Evolutionary conservation across 2,888 invertebrate species (phyloP).

Genomic region (Escarpia spicata): DNA sequence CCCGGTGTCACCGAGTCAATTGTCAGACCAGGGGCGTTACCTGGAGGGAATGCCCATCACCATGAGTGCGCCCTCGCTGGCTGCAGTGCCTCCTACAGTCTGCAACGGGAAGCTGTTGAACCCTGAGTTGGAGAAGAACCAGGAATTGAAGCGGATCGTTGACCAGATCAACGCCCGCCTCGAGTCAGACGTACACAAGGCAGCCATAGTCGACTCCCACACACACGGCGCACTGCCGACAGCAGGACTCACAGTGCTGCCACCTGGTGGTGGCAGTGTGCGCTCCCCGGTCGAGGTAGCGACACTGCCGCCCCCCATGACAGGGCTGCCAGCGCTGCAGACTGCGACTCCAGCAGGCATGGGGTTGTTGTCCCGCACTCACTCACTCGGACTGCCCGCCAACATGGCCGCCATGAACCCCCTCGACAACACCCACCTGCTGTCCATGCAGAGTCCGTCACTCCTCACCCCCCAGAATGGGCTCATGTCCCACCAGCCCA

Average conservation of each 20-base stretch:
- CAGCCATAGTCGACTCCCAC: not conserved
- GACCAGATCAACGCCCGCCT: conserved; percentile 29
- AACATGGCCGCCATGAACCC: not conserved
- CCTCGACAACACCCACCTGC: not conserved
- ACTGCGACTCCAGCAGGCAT: not conserved
- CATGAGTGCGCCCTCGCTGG: not conserved
- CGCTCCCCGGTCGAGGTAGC: conserved; percentile 14
- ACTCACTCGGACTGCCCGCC: not conserved
- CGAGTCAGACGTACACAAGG: not conserved
- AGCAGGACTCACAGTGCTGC: not conserved
- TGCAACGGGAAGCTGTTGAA: not conserved
- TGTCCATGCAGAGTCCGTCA: not conserved
- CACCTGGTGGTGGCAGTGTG: not conserved
- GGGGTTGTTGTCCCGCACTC: not conserved
- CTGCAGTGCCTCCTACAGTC: not conserved
- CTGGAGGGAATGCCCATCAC: not conserved
- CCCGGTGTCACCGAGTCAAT: not conserved
- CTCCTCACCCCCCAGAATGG: not conserved
- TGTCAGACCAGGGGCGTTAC: not conserved
- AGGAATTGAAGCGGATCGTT: conserved; percentile 23
- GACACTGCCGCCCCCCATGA: conserved; percentile 14
- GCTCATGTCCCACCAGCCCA: not conserved
- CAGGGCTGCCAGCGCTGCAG: not conserved
- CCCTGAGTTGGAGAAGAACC: conserved; percentile 22
- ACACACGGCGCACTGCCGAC: not conserved